Evolutionary conservation across 2,113 vertebrate species (phyloP), one percentile per base, ranked within the genome.

Genomic region (Calyptomena viridis): DNA sequence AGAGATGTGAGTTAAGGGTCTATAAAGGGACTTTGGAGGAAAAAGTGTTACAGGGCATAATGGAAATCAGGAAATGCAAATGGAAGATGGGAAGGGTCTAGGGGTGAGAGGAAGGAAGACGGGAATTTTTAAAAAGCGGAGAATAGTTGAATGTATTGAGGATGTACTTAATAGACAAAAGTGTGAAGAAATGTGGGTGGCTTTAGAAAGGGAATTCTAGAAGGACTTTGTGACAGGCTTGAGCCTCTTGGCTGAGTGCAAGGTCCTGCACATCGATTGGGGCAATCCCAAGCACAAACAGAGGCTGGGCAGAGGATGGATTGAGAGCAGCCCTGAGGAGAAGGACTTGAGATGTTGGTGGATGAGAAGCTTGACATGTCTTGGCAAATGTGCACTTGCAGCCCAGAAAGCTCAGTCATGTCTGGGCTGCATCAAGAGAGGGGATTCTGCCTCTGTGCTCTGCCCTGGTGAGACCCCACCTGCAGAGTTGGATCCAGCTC

Each of bases 371-470:
- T 89, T 1, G 0, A 2, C 28, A 21, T 28, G 12, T 24, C 19
- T 46, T 0, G 0, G 1, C 44, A 11, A 11, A 30, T n/a, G 28
- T 53, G 62, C 15, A 7, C 24, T n/a, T 3, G 40, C 27, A 63
- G 27, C 60, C 37, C 37, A 40, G 18, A 40, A 20, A 40, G 60
- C 39, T 63, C 18, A 63, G 9, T 40, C 27, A 21, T 20, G 21
- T 17, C 27, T 62, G 60, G 27, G 37, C 60, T 39, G 37, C 60
- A 62, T 30, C 37, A 63, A 40, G 37, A 27, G 60, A 30, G 60
- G 60, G 27, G 37, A 20, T 40, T 63, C 60, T 63, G 18, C 25
- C 25, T 37, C 37, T 39, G 16, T 27, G 24, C 56, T 58, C 19
- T 56, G 31, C 22, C 58, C 35, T 39, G 35, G 10, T 40, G 37